Evolutionary conservation across 2,797 vertebrate genomes (phyloP).

Genomic region (Mormyrops boulengeri): DNA sequence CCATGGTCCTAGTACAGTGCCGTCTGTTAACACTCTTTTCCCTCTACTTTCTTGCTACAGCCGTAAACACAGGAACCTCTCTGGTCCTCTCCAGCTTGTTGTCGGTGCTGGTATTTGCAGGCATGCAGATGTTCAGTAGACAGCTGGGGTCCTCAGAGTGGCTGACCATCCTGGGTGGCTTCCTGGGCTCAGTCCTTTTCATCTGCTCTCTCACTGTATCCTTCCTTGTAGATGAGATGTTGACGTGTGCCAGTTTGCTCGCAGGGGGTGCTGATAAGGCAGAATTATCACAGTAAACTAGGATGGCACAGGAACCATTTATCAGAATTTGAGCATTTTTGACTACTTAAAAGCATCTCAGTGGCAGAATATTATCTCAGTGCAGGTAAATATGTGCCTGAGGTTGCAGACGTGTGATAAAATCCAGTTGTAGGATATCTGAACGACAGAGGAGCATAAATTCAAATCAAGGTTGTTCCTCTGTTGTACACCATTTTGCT

Average conservation of each 20-base stretch:
- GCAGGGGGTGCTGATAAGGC: not conserved
- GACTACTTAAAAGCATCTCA: not conserved
- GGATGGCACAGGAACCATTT: not conserved
- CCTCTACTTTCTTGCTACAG: conserved; percentile 43
- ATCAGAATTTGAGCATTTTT: not conserved
- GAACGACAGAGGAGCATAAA: not conserved
- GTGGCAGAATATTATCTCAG: not conserved
- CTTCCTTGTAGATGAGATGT: conserved; percentile 35
- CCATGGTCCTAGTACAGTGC: not conserved
- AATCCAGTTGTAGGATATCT: not conserved
- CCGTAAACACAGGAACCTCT: conserved; percentile 83
- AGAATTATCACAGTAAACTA: not conserved
- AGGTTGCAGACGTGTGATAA: not conserved
- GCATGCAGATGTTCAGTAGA: conserved; percentile 97
- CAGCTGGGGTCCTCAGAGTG: conserved; percentile 89
- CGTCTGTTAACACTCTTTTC: not conserved
- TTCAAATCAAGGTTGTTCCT: not conserved
- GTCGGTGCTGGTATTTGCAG: conserved; percentile 87
- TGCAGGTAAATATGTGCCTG: not conserved
- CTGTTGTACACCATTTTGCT: not conserved
- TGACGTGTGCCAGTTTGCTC: not conserved
- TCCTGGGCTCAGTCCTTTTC: conserved; percentile 85
- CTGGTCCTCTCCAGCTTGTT: conserved; percentile 84
- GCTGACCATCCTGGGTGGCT: conserved; percentile 90
- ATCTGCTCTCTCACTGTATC: conserved; percentile 94